Evolutionary conservation across 1,140 invertebrate species (phyloP), one percentile per base, ranked within the genome.

Genomic region (Cardiocondyla obscurior): DNA sequence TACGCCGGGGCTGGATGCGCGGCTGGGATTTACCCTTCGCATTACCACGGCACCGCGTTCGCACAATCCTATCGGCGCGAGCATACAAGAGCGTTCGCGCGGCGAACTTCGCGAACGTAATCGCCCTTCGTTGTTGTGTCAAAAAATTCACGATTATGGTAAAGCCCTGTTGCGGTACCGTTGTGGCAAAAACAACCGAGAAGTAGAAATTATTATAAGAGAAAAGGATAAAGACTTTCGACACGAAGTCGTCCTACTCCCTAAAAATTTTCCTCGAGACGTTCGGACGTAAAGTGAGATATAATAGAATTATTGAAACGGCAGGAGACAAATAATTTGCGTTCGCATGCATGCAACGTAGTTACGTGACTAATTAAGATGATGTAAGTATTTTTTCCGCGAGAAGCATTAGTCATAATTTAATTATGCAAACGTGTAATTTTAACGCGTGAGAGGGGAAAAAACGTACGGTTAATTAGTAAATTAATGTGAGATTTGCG

Each of bases 21-120:
- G 64, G 12, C 51, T 62, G 36, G 86, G 82, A 79, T 87, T 88
- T 88, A 82, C 83, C 83, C 67, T 88, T 62, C 82, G 77, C 58
- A 88, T 88, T 88, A 87, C 69, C 46, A 51, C 51, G 82, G 70
- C 85, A 88, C 85, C 42, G 51, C 58, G 74, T 60, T 55, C 76
- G 70, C 51, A 39, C 72, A 86, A 85, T 74, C 67, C 30, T 82
- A 42, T 57, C 84, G 65, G 57, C 36, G 39, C 33, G 57, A 57
- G 69, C 57, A 49, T n/a, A 46, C 65, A n/a, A n/a, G 65, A 49
- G 8, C 12, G 51, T 85, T 81, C 57, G 73, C 51, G 55, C 19
- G 58, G 3, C 12, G 28, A 6, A 33, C 62, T 76, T 73, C 57
- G 33, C 53, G 53, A n/a, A 28, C 36, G 36, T 60, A n/a, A 46